phyloP scores from a whole-genome alignment of 2,797 vertebrate genomes.

The Ctenochaetus hawaiiensis region DNA sequence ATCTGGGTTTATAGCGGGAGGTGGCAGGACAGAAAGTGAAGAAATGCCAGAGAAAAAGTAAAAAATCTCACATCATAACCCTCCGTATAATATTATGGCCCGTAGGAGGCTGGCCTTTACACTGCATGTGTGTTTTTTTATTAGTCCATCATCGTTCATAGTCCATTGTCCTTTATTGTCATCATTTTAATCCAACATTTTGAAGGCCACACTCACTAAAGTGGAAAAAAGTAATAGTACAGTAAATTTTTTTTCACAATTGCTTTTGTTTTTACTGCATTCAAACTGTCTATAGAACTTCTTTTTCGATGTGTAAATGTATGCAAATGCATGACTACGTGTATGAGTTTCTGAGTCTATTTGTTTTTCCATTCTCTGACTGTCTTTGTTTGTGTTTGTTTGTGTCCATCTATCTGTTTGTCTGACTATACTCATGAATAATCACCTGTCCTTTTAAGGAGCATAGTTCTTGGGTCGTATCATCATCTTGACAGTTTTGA shows the following conservation, averaged over 20 bases:
- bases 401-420: background rate
- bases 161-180: slow-evolving; percentile 70
- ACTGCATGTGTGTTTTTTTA: slow-evolving; percentile 55
- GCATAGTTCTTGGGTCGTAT: slow-evolving; percentile 93
- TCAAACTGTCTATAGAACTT: slow-evolving; percentile 59
- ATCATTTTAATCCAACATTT: slow-evolving; percentile 64
- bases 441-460: slow-evolving; percentile 78
- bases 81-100: slow-evolving; percentile 61
- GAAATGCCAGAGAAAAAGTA: slow-evolving; percentile 63
- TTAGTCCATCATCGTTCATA: slow-evolving; percentile 63
- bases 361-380: slow-evolving; percentile 51
- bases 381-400: slow-evolving; percentile 16
- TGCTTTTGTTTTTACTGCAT: slow-evolving; percentile 65
- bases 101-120: slow-evolving; percentile 65
- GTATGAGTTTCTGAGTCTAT: slow-evolving; percentile 44
- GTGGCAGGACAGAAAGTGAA: slow-evolving; percentile 64
- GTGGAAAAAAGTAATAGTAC: slow-evolving; percentile 45
- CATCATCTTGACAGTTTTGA: slow-evolving; percentile 96
- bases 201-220: slow-evolving; percentile 61
- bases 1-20: slow-evolving; percentile 66
- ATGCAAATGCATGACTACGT: slow-evolving; percentile 62
- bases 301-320: slow-evolving; percentile 56
- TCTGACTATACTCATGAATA: slow-evolving; percentile 1
- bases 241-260: slow-evolving; percentile 38
- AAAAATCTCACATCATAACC: slow-evolving; percentile 64